Percentiles rank a stretch among this genome's conserved stretches.
These are phyloP conservation scores for Pampusana beccarii DNA, from an alignment of 2,113 vertebrate species.

Conservation along the genomic window DNA sequence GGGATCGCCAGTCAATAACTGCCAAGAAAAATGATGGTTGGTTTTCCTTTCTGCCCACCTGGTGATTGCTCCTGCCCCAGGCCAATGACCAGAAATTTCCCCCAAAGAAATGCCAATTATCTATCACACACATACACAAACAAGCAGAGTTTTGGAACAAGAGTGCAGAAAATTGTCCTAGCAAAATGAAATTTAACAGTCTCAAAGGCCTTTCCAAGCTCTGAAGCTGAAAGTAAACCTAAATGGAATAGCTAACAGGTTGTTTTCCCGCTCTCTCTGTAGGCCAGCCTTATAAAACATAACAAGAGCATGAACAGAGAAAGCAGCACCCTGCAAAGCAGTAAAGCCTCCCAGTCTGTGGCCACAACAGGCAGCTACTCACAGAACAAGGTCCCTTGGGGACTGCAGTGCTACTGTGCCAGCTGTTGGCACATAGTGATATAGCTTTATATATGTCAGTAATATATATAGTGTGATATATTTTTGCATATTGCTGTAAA, in stretches of 20 bases:
- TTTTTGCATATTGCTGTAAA: neutral
- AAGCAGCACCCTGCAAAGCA: neutral
- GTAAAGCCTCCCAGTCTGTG: neutral
- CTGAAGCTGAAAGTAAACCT: neutral
- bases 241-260: neutral
- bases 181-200: neutral
- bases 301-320: neutral
- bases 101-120: neutral
- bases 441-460: neutral
- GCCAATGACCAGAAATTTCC: neutral
- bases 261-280: neutral
- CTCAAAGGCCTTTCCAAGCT: neutral
- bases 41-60: neutral
- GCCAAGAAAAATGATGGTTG: neutral
- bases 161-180: neutral
- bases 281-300: neutral
- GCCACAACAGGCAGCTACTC: neutral
- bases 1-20: slow-evolving; percentile 2
- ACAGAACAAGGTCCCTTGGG: neutral
- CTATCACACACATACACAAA: neutral
- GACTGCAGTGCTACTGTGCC: neutral
- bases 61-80: neutral
- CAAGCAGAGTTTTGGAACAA: neutral
- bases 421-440: neutral
- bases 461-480: neutral